A percentile compares a stretch with the other conserved stretches of the same genome.
Evolutionary conservation across 2,113 vertebrate species (phyloP).

Genomic region (Sceloporus undulatus): DNA sequence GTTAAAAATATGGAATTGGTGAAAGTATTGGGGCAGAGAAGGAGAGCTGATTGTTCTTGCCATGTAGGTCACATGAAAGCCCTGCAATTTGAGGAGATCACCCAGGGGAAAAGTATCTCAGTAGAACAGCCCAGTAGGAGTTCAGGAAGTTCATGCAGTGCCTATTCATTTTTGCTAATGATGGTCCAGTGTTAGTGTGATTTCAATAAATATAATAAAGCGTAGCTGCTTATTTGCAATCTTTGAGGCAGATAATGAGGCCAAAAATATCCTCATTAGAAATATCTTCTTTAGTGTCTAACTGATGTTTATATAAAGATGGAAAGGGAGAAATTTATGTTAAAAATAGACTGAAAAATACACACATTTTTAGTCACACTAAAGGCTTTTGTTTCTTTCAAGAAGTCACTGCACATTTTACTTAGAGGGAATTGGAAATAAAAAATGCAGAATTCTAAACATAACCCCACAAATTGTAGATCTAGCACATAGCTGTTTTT

Average conservation of each 20-base stretch:
- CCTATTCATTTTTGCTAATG: slow-evolving; percentile 31
- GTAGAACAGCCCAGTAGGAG: neutral
- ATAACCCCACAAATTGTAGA: slow-evolving; percentile 11
- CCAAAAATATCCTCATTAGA: neutral
- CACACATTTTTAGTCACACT: slow-evolving; percentile 18
- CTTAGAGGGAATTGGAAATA: slow-evolving; percentile 10
- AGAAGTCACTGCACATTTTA: slow-evolving; percentile 19
- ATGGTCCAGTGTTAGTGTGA: slow-evolving; percentile 11
- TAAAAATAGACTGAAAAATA: slow-evolving; percentile 13
- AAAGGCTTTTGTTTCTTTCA: slow-evolving; percentile 10
- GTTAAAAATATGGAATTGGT: no score
- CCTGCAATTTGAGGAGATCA: neutral
- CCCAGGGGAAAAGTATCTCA: neutral
- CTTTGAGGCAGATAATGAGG: neutral
- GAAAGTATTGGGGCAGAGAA: neutral
- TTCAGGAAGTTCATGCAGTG: neutral
- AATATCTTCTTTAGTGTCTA: neutral
- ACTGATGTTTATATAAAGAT: neutral
- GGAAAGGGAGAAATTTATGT: neutral
- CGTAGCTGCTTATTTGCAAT: slow-evolving; percentile 1
- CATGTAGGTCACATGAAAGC: neutral
- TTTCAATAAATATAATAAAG: slow-evolving; percentile 1
- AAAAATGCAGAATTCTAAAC: neutral
- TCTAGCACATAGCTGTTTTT: neutral
- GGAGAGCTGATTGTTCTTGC: neutral